Conservation (phyloP, 2,888 invertebrate species). For the Elegia similella region DNA sequence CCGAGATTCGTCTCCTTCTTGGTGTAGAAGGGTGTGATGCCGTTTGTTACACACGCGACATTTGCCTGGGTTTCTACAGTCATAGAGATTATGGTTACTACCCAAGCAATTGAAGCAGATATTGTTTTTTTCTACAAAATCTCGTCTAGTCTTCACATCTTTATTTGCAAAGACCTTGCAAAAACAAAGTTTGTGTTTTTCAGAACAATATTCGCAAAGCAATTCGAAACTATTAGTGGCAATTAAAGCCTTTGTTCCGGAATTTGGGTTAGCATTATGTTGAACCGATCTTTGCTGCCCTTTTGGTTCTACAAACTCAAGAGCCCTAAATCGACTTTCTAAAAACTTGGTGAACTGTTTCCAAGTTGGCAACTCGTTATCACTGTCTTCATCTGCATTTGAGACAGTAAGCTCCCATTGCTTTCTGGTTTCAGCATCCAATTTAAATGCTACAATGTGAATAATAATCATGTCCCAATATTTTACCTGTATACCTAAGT, state of each 20-base stretch:
- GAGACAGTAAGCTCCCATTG: constrained; percentile 15
- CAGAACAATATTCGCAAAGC: neutral
- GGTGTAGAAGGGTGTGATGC: constrained; percentile 17
- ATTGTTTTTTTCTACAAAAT: neutral
- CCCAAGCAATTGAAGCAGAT: neutral
- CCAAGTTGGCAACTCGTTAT: constrained; percentile 8
- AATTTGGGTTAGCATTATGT: neutral
- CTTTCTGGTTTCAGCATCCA: constrained; percentile 4
- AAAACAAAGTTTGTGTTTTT: constrained; percentile 6
- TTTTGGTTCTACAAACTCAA: constrained; percentile 7
- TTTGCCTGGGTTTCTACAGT: neutral
- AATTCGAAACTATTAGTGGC: neutral
- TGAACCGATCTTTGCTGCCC: neutral
- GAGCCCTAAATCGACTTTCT: constrained; percentile 15
- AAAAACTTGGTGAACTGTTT: constrained; percentile 1
- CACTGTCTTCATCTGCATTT: neutral
- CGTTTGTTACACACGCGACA: neutral
- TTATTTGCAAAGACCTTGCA: neutral
- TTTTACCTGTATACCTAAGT: constrained; percentile 1
- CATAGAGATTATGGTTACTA: neutral
- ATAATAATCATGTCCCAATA: constrained; percentile 12
- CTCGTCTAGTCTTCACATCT: neutral
- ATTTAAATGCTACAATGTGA: neutral
- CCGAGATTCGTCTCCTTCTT: no score
- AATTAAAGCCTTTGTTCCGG: neutral